Evolutionary conservation across 2,797 vertebrate species (phyloP).

Genomic region (Sebastes itinus): DNA sequence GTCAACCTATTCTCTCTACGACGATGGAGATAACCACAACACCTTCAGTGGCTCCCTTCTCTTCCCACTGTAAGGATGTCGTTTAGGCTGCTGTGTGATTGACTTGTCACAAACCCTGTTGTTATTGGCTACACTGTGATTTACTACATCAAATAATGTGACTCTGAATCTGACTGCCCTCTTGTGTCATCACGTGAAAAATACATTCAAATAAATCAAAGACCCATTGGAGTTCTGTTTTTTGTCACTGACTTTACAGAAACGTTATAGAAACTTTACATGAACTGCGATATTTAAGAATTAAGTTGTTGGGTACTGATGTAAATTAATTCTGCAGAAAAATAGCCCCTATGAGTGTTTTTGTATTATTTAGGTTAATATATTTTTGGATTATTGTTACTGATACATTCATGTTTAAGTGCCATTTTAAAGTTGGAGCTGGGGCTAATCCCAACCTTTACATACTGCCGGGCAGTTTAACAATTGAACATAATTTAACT

Average conservation of each 20-base stretch:
- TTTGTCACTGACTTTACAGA: background rate
- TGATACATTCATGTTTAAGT: background rate
- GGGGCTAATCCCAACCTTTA: background rate
- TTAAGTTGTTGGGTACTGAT: too few species aligned
- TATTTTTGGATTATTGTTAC: background rate
- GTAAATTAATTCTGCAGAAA: background rate
- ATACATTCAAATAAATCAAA: background rate
- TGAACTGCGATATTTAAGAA: too few species aligned
- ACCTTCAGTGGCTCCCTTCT: conserved; percentile 19
- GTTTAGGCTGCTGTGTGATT: background rate
- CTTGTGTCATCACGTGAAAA: background rate
- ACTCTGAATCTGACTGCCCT: background rate
- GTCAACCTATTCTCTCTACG: background rate
- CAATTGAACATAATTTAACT: background rate
- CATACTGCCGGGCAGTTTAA: background rate
- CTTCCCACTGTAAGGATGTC: background rate
- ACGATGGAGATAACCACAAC: background rate
- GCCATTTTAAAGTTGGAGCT: background rate
- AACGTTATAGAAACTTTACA: background rate
- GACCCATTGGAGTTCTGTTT: background rate
- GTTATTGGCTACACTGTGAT: background rate
- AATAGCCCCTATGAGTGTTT: background rate
- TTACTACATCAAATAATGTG: background rate
- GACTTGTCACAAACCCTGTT: background rate
- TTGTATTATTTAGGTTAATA: background rate